These are phyloP conservation scores for Epistrophe eligans DNA, from an alignment of 2,888 invertebrate genomes.

Conservation along the genomic window DNA sequence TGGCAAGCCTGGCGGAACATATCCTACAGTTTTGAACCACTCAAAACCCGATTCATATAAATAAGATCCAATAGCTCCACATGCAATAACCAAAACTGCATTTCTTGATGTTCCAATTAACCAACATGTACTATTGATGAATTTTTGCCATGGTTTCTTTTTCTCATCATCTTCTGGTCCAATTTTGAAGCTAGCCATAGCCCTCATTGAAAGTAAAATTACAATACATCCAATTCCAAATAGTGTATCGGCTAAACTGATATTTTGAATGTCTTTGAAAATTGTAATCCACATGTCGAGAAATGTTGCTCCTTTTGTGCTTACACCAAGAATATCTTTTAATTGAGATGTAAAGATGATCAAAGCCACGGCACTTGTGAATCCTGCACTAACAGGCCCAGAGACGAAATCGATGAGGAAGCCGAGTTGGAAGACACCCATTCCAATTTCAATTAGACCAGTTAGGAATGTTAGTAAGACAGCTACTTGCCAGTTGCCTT, in stretches of 20 bases:
- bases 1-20: constrained; percentile 91
- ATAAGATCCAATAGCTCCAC: constrained; percentile 88
- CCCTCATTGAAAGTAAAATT: constrained; percentile 90
- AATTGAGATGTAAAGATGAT: constrained; percentile 95
- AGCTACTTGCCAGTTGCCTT: constrained; percentile 87
- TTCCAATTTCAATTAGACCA: constrained; percentile 90
- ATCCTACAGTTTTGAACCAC: constrained; percentile 88
- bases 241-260: constrained; percentile 89
- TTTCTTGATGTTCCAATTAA: constrained; percentile 92
- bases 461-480: constrained; percentile 90
- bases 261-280: constrained; percentile 87
- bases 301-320: constrained; percentile 90
- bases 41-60: constrained; percentile 85
- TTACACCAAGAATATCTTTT: constrained; percentile 91
- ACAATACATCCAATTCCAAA: constrained; percentile 91
- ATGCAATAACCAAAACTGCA: constrained; percentile 91
- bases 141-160: constrained; percentile 85
- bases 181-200: constrained; percentile 88
- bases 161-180: constrained; percentile 85
- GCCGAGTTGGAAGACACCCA: constrained; percentile 93
- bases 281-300: constrained; percentile 92
- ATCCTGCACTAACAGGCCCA: constrained; percentile 94
- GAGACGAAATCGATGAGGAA: constrained; percentile 96
- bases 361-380: constrained; percentile 95
- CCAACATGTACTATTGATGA: constrained; percentile 89